Conservation (phyloP, 2,113 vertebrate species). For the Zootoca vivipara region DNA sequence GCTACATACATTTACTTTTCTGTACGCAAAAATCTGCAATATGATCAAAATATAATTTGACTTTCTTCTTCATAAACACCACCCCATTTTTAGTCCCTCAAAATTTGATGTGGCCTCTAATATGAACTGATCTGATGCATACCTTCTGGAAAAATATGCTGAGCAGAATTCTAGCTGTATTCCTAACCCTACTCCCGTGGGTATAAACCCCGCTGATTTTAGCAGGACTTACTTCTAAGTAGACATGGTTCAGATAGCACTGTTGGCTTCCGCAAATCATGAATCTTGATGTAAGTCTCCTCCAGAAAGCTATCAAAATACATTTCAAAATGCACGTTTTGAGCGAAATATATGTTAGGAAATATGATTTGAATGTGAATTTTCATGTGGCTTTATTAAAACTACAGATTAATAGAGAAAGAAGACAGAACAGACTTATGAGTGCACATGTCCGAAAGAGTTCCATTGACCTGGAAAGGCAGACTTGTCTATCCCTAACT, state of each 20-base stretch:
- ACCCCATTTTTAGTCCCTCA: neutral
- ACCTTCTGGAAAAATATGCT: neutral
- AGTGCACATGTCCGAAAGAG: neutral
- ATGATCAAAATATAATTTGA: neutral
- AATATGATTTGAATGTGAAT: too few species aligned
- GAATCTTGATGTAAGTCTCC: too few species aligned
- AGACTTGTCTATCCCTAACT: neutral
- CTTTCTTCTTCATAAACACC: neutral
- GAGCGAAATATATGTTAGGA: too few species aligned
- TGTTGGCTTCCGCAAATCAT: neutral
- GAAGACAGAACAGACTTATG: neutral
- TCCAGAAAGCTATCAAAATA: too few species aligned
- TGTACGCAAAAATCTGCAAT: neutral
- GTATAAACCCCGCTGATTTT: neutral
- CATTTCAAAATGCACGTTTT: too few species aligned
- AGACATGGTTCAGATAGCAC: neutral
- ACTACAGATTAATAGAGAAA: neutral
- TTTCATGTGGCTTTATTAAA: too few species aligned
- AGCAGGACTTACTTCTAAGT: neutral
- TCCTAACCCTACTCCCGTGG: neutral
- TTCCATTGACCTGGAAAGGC: neutral
- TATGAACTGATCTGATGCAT: neutral
- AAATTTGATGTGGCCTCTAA: neutral
- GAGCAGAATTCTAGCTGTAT: too few species aligned
- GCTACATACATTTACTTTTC: neutral